phyloP scores from a whole-genome alignment of 1,140 invertebrate genomes.

The Lasaia peninsularis region DNA sequence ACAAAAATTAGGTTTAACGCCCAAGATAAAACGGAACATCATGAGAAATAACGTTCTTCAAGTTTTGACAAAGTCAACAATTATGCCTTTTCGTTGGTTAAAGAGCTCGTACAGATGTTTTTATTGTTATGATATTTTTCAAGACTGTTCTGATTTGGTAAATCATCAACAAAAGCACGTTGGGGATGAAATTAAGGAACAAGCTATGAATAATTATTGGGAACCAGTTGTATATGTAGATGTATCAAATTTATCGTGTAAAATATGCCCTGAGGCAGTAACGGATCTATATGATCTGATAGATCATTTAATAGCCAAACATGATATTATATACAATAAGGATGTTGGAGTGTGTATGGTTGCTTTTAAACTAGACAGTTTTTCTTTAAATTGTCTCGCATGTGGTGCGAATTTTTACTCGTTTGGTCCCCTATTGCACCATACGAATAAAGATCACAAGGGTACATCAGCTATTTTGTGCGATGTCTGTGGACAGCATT shows the following conservation, averaged over 20 bases:
- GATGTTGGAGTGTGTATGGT: constrained; percentile 59
- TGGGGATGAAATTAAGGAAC: constrained; percentile 46
- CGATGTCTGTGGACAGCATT: constrained; percentile 62
- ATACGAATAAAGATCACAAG: constrained; percentile 66
- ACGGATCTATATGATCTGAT: constrained; percentile 54
- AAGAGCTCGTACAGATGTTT: constrained; percentile 65
- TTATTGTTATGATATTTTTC: constrained; percentile 67
- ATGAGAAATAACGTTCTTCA: constrained; percentile 55
- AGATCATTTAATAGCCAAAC: constrained; percentile 53
- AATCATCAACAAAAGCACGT: constrained; percentile 45
- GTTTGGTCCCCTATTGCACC: constrained; percentile 58
- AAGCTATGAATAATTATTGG: constrained; percentile 63
- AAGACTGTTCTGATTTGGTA: constrained; percentile 54
- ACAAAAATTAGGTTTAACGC: constrained; percentile 26
- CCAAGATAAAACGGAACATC: constrained; percentile 50
- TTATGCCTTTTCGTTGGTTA: constrained; percentile 65
- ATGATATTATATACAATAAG: constrained; percentile 50
- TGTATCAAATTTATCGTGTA: constrained; percentile 53
- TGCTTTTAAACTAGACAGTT: constrained; percentile 55
- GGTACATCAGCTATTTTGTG: constrained; percentile 56
- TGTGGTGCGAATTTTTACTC: constrained; percentile 56
- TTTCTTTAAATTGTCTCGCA: constrained; percentile 45
- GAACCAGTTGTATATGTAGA: constrained; percentile 61
- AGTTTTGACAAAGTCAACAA: constrained; percentile 52
- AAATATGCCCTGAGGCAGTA: constrained; percentile 43